Evolutionary conservation across 35 echinoderm and acorn worm species (phyloP).

Genomic region (Ptychodera flava): DNA sequence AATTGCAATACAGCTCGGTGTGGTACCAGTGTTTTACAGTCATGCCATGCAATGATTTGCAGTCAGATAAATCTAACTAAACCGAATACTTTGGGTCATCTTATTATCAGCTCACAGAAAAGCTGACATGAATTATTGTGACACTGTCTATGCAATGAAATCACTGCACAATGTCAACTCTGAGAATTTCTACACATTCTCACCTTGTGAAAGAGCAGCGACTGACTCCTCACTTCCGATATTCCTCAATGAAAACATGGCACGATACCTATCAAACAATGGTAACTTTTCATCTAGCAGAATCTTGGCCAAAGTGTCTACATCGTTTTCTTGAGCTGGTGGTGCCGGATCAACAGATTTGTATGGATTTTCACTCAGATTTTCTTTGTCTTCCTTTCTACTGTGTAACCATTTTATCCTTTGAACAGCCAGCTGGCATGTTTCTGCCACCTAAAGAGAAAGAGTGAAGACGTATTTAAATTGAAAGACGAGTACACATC

Average conservation of each 20-base stretch:
- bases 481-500: too few species aligned
- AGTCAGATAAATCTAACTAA: too few species aligned
- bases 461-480: too few species aligned
- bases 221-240: constrained; percentile 56
- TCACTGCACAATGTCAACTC: too few species aligned
- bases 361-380: constrained; percentile 46
- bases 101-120: too few species aligned
- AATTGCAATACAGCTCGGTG: too few species aligned
- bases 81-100: too few species aligned
- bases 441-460: constrained; percentile 76
- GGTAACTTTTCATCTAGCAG: constrained; percentile 58
- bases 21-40: too few species aligned
- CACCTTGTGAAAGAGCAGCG: constrained; percentile 63
- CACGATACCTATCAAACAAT: constrained; percentile 88
- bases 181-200: too few species aligned
- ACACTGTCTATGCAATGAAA: too few species aligned
- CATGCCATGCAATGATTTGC: too few species aligned
- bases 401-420: constrained; percentile 88
- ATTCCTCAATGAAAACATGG: constrained; percentile 93
- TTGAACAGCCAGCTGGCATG: constrained; percentile 87
- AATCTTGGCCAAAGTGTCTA: constrained; percentile 27
- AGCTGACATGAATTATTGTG: too few species aligned
- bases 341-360: constrained; percentile 90
- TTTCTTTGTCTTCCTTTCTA: constrained; percentile 12
- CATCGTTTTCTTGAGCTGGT: constrained; percentile 35